Conservation (phyloP, 2,113 vertebrate species). For the Tretioscincus oriximinensis region DNA sequence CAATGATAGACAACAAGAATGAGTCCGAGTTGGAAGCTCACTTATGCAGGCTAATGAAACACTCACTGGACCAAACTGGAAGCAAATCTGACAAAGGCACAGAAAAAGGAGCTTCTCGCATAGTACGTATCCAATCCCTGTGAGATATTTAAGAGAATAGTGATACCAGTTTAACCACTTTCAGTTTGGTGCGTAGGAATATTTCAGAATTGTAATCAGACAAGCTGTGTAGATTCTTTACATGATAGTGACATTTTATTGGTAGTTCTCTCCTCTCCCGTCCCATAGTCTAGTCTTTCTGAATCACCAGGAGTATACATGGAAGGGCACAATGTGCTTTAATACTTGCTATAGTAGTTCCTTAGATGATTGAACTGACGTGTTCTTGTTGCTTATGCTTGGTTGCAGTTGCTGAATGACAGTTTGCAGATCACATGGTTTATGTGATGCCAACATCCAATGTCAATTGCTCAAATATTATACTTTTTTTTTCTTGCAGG, state of each 20-base stretch:
- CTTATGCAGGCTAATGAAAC: constrained; percentile 89
- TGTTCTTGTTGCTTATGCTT: not conserved
- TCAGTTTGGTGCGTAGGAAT: not conserved
- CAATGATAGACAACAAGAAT: constrained; percentile 97
- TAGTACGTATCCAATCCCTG: constrained; percentile 71
- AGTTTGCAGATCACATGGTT: not conserved
- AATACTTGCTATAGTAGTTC: not conserved
- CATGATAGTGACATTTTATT: not conserved
- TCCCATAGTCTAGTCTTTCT: not conserved
- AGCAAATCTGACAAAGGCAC: constrained; percentile 87
- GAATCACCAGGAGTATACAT: not conserved
- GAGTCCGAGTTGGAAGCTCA: constrained; percentile 95
- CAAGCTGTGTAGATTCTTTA: not conserved
- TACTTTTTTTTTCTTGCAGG: constrained; percentile 70
- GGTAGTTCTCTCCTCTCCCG: not conserved
- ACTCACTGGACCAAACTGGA: constrained; percentile 82
- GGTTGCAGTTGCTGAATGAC: not conserved
- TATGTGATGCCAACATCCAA: not conserved
- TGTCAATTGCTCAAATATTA: not conserved
- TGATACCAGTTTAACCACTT: not conserved
- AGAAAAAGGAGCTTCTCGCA: constrained; percentile 84
- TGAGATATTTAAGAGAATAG: not conserved
- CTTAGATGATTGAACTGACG: not conserved
- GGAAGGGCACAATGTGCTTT: not conserved
- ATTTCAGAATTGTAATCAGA: not conserved